Conservation (phyloP, 2,113 vertebrate genomes). For the Pygoscelis adeliae region DNA sequence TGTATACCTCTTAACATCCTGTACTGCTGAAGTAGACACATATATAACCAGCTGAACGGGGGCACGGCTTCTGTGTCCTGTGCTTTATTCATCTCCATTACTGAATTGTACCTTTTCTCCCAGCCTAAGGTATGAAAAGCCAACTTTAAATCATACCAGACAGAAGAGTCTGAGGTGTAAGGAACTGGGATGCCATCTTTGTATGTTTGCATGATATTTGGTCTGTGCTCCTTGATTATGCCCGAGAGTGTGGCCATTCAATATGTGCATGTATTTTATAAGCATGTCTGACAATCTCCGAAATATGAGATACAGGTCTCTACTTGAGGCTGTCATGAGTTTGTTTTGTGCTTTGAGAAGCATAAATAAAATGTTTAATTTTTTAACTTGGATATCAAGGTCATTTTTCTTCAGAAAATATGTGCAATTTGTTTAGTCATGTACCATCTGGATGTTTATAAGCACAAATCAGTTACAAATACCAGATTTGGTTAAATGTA, state of each 20-base stretch:
- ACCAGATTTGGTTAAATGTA: background rate
- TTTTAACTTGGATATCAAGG: constrained; percentile 62
- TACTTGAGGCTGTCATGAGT: background rate
- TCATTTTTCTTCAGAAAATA: constrained; percentile 68
- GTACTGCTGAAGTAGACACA: background rate
- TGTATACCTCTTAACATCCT: background rate
- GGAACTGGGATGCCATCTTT: background rate
- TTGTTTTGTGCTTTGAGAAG: constrained; percentile 34
- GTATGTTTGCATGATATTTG: background rate
- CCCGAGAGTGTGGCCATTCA: background rate
- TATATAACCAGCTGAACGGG: background rate
- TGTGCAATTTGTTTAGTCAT: constrained; percentile 69
- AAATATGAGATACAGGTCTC: constrained; percentile 1
- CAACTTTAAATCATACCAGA: background rate
- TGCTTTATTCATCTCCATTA: background rate
- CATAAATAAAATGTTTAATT: constrained; percentile 57
- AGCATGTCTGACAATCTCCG: background rate
- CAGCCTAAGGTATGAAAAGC: background rate
- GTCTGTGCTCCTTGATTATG: background rate
- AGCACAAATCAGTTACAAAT: constrained; percentile 42
- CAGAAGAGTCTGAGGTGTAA: background rate
- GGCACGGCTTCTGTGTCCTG: background rate
- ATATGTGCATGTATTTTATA: background rate
- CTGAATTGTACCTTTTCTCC: background rate
- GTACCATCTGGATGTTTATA: constrained; percentile 70